Base-by-base conservation (phyloP, 2,797 vertebrate genomes). In the Melanotaenia boesemani region DNA sequence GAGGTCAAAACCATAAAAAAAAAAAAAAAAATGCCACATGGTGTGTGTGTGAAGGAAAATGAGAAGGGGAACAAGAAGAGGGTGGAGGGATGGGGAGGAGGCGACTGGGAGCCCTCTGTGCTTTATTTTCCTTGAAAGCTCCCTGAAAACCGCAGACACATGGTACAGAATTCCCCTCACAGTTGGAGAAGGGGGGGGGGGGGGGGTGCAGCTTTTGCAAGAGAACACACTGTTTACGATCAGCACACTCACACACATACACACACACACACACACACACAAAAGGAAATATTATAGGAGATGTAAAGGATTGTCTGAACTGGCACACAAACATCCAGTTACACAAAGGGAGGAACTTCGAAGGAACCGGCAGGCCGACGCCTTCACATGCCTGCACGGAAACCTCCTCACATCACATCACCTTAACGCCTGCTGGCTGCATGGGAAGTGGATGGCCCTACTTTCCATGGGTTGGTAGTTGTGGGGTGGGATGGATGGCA, bases 61-160 rank as follows among this genome's bases (percentile, higher is more conserved):
- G 44, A 80, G 83, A 54, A 77, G 58, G 44, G 62, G 65, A 63
- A 48, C 52, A 72, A 65, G 57, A 46, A 44, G 72, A 68, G 28
- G 60, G 73, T 60, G 67, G 52, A 68, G 66, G 57, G 62, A 67
- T 76, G 76, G 46, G 56, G 67, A 63, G 82, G 63, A 71, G 77
- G 82, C 62, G 70, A 63, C 76, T 84, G 75, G 72, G 84, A 86
- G 90, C 92, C 89, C 90, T 92, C 90, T 86, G 77, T 81, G 82
- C 88, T 91, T 92, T 92, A 86, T 92, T 93, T 90, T 90, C 82
- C 92, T 92, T 91, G 87, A 94, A 89, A 93, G 90, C 92, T 93
- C 91, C 89, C 88, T 92, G 88, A 91, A 93, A 94, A 92, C 90
- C 91, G 66, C 90, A 88, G 92, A 92, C 92, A 94, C 94, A 93